These are phyloP conservation scores for Metridium senile DNA, from an alignment of 92 coral and sea anemone species.

Conservation along the genomic window DNA sequence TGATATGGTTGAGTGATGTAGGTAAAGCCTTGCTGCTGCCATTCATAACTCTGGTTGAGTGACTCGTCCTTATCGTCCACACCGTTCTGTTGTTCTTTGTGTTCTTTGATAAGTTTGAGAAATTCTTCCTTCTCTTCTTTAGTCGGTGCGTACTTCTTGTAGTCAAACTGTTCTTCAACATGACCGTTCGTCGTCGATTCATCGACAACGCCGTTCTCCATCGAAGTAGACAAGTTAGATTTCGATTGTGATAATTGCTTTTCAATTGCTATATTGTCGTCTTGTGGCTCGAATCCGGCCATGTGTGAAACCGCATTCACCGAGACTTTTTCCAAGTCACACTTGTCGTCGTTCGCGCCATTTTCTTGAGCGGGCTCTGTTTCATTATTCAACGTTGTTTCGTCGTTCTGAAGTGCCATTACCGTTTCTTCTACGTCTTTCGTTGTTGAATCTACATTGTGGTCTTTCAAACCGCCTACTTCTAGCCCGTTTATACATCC, in stretches of 20 bases:
- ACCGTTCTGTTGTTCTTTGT: slow-evolving; percentile 48
- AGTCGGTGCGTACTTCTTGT: slow-evolving; percentile 79
- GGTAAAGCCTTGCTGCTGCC: slow-evolving; percentile 71
- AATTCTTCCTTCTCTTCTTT: slow-evolving; percentile 76
- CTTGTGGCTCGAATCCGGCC: slow-evolving; percentile 65
- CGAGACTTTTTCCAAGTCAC: slow-evolving; percentile 44
- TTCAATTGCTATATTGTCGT: slow-evolving; percentile 81
- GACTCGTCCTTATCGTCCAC: slow-evolving; percentile 53
- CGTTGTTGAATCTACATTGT: slow-evolving; percentile 50
- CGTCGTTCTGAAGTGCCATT: slow-evolving; percentile 39
- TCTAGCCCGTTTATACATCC: slow-evolving; percentile 88
- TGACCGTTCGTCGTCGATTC: slow-evolving; percentile 38
- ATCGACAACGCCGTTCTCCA: slow-evolving; percentile 43
- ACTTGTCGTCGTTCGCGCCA: slow-evolving; percentile 43
- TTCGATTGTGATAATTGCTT: slow-evolving; percentile 82
- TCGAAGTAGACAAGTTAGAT: slow-evolving; percentile 60
- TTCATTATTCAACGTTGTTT: slow-evolving; percentile 41
- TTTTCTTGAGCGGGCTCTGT: slow-evolving; percentile 29
- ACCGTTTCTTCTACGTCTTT: slow-evolving; percentile 50
- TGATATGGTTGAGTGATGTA: slow-evolving; percentile 62
- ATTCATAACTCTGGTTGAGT: slow-evolving; percentile 44
- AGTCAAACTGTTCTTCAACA: slow-evolving; percentile 74
- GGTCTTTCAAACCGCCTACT: slow-evolving; percentile 83
- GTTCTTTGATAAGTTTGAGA: slow-evolving; percentile 76
- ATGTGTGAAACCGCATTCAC: slow-evolving; percentile 59